phyloP scores from a whole-genome alignment of 2,797 vertebrate genomes.

The Parauchenoglanis ngamensis region DNA sequence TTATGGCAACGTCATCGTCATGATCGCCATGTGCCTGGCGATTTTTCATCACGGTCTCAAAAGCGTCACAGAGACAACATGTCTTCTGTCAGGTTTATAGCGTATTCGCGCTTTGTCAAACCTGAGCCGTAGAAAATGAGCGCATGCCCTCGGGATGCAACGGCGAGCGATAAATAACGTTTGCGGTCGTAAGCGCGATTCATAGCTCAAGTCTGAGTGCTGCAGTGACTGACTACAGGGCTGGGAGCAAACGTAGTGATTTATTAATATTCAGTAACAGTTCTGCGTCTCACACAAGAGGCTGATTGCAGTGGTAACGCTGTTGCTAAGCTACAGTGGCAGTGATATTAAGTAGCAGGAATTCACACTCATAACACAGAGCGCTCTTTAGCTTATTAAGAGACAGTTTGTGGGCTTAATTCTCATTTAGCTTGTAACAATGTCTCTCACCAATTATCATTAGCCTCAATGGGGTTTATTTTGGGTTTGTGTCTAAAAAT shows the following conservation, averaged over 20 bases:
- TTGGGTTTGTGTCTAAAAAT: neutral
- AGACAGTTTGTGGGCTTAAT: neutral
- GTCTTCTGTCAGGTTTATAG: neutral
- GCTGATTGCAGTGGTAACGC: conserved; percentile 18
- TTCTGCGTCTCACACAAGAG: conserved; percentile 26
- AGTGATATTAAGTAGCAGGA: conserved; percentile 42
- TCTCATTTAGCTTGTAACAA: neutral
- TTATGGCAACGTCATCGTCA: neutral
- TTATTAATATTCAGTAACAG: conserved; percentile 53
- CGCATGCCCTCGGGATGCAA: neutral
- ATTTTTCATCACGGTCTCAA: neutral
- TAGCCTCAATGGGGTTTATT: neutral
- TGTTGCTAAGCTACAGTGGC: conserved; percentile 57
- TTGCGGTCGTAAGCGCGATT: conserved; percentile 3
- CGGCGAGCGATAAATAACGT: conserved; percentile 18
- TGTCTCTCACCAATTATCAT: neutral
- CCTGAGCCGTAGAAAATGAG: neutral
- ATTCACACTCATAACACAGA: conserved; percentile 38
- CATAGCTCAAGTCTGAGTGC: neutral
- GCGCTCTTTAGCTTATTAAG: conserved; percentile 19
- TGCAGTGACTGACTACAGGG: conserved; percentile 28
- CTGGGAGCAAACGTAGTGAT: conserved; percentile 35
- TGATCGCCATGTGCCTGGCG: neutral
- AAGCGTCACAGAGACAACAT: neutral
- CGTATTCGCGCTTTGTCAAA: conserved; percentile 2